Percentiles rank a stretch among this genome's conserved stretches.
phyloP scores from a whole-genome alignment of 2,797 vertebrate species.

The Meda fulgida region DNA sequence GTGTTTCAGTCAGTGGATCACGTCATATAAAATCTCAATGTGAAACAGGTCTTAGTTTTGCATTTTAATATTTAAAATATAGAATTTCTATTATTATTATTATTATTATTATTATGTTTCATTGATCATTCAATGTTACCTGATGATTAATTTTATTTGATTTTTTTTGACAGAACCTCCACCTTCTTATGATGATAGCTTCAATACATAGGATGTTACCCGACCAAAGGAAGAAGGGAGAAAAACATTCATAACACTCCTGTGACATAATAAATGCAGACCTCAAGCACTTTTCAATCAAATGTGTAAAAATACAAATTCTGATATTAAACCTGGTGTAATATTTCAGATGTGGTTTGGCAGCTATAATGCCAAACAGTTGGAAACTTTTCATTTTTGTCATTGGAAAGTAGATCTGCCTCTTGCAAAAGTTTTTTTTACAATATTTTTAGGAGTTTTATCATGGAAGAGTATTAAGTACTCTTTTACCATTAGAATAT shows the following conservation, averaged over 20 bases:
- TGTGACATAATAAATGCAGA: constrained; percentile 10
- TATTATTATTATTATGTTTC: not conserved
- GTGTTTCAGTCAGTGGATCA: not conserved
- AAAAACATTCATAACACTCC: not conserved
- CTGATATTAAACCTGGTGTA: constrained; percentile 45
- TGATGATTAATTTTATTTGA: not conserved
- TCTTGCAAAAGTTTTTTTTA: not conserved
- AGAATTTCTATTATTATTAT: not conserved
- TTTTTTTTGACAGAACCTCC: constrained; percentile 82
- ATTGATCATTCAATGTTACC: not conserved
- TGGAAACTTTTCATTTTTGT: constrained; percentile 4
- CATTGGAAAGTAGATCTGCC: not conserved
- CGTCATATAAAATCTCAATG: not conserved
- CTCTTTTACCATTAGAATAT: not conserved
- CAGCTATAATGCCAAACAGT: constrained; percentile 64
- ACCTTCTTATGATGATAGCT: constrained; percentile 91
- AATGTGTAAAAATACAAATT: constrained; percentile 10
- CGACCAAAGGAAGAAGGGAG: not conserved
- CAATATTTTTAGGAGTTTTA: not conserved
- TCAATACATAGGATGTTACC: constrained; percentile 69
- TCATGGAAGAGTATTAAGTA: not conserved
- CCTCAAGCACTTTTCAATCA: constrained; percentile 21
- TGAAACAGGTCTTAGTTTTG: not conserved
- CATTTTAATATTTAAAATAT: not conserved
- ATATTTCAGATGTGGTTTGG: constrained; percentile 15